Conservation (phyloP, 2,113 vertebrate genomes). For the Phyllostomus discolor region DNA sequence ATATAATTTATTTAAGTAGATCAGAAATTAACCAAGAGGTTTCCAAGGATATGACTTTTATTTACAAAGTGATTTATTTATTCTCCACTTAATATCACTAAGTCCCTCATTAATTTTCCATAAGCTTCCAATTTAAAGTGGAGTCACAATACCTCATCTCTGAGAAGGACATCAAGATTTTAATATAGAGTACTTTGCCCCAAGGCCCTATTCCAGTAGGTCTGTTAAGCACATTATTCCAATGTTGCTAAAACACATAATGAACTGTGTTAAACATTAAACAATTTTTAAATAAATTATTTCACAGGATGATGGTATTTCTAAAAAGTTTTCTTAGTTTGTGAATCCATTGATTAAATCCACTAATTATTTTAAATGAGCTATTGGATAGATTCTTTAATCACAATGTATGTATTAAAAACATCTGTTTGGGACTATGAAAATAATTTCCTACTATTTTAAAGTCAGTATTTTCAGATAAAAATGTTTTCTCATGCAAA, state of each 20-base stretch:
- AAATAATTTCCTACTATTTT: neutral
- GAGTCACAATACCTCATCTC: neutral
- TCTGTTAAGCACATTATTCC: conserved; percentile 55
- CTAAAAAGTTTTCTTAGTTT: conserved; percentile 51
- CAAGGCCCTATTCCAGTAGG: conserved; percentile 40
- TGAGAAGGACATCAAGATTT: conserved; percentile 29
- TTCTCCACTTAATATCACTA: conserved; percentile 42
- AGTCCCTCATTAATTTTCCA: conserved; percentile 72
- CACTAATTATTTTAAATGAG: conserved; percentile 63
- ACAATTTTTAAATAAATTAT: conserved; percentile 73
- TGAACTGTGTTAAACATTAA: conserved; percentile 63
- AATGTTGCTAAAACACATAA: conserved; percentile 63
- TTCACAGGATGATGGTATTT: neutral
- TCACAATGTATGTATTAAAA: conserved; percentile 29
- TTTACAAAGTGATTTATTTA: conserved; percentile 67
- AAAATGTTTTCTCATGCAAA: neutral
- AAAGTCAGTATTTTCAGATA: neutral
- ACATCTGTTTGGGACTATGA: neutral
- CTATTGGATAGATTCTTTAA: neutral
- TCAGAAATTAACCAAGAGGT: conserved; percentile 30
- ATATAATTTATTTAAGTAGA: neutral
- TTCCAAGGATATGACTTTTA: conserved; percentile 28
- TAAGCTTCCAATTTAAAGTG: conserved; percentile 58
- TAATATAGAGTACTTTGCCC: conserved; percentile 38
- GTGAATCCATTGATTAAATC: conserved; percentile 60